Conservation (phyloP, 2,797 vertebrate species). For the Clarias fuscus region DNA sequence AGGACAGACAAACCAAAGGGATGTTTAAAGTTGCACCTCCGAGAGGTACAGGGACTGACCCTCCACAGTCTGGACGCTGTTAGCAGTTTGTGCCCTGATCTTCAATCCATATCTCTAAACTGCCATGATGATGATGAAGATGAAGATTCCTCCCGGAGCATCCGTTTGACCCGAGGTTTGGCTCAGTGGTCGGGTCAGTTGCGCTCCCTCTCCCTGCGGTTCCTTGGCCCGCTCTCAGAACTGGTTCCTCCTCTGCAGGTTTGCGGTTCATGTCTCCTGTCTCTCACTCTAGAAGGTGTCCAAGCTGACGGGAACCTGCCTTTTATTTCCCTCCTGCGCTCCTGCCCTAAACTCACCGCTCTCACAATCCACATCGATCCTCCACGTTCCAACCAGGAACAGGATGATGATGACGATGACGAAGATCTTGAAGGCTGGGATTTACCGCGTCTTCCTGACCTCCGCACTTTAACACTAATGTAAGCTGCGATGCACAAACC, state of each 20-base stretch:
- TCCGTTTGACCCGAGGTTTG: slow-evolving; percentile 49
- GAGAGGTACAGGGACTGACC: slow-evolving; percentile 66
- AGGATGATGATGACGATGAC: rapidly evolving
- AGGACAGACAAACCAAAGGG: background rate
- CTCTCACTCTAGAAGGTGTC: slow-evolving; percentile 78
- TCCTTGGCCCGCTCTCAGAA: slow-evolving; percentile 62
- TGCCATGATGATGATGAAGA: slow-evolving; percentile 41
- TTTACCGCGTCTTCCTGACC: slow-evolving; percentile 65
- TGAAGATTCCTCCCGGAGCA: slow-evolving; percentile 1
- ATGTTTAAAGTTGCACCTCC: slow-evolving; percentile 59
- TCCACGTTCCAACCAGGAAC: slow-evolving; percentile 23
- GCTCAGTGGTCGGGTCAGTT: slow-evolving; percentile 70
- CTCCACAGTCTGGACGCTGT: slow-evolving; percentile 64
- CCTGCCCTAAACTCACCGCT: slow-evolving; percentile 71
- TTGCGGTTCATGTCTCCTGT: slow-evolving; percentile 66
- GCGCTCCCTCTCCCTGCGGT: slow-evolving; percentile 67
- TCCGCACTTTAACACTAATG: slow-evolving; percentile 69
- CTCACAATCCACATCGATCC: slow-evolving; percentile 69
- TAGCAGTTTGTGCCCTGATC: slow-evolving; percentile 65
- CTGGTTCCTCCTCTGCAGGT: slow-evolving; percentile 61
- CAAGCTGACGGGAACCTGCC: slow-evolving; percentile 59
- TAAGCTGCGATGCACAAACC: slow-evolving; percentile 48
- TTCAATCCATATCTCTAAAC: slow-evolving; percentile 63
- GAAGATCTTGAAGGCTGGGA: slow-evolving; percentile 42
- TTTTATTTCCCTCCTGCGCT: slow-evolving; percentile 67